These are phyloP conservation scores for Emmelina monodactyla DNA, from an alignment of 2,888 invertebrate genomes.

Conservation along the genomic window DNA sequence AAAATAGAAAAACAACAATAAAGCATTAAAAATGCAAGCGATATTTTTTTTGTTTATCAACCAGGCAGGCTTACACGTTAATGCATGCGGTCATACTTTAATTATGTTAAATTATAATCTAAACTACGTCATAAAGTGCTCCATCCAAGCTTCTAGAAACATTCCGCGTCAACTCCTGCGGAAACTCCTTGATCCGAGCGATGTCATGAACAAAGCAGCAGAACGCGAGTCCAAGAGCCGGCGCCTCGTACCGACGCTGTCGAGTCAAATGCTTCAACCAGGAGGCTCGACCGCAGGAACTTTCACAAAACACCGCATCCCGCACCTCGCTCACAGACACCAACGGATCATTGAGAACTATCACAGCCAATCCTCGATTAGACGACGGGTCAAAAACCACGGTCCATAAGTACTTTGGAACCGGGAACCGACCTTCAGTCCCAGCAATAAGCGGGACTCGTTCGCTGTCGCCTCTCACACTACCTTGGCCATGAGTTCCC, in stretches of 20 bases:
- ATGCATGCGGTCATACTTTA: no score
- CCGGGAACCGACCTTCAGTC: conserved; percentile 35
- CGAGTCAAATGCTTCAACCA: conserved; percentile 36
- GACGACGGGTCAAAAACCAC: conserved; percentile 25
- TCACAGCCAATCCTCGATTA: conserved; percentile 28
- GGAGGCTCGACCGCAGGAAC: conserved; percentile 32
- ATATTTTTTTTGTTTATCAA: no score
- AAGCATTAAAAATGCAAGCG: no score
- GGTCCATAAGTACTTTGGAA: conserved; percentile 48
- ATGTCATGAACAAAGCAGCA: conserved; percentile 41
- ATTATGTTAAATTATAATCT: background rate
- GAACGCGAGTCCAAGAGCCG: conserved; percentile 41
- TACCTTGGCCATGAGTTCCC: conserved; percentile 34
- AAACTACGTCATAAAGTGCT: background rate
- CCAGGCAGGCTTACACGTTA: no score
- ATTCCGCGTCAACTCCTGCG: conserved; percentile 28
- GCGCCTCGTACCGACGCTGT: conserved; percentile 40
- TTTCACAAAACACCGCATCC: conserved; percentile 44
- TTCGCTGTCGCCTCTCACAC: conserved; percentile 22
- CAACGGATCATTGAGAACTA: conserved; percentile 49
- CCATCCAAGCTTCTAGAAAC: conserved; percentile 19
- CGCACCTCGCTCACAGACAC: conserved; percentile 50
- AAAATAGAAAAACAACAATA: no score
- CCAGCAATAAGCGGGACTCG: conserved; percentile 18
- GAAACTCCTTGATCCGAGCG: conserved; percentile 17